Conservation (phyloP, 2,888 invertebrate genomes). For the Microplitis deprimator region DNA sequence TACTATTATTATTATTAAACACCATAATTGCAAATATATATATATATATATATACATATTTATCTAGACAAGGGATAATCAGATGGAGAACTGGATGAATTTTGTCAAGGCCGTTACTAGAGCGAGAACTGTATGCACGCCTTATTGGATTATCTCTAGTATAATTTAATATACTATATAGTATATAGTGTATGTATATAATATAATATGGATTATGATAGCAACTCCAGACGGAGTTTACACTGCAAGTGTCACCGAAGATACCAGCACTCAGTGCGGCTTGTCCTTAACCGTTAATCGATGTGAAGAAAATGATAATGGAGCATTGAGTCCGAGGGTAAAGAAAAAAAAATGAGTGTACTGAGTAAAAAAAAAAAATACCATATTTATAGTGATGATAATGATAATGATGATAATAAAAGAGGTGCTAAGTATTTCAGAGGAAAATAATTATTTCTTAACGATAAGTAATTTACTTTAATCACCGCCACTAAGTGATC, state of each 20-base stretch:
- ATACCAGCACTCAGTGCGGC: slow-evolving; percentile 18
- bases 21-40: background rate
- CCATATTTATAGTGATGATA: background rate
- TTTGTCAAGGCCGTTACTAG: slow-evolving; percentile 32
- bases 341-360: background rate
- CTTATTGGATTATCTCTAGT: slow-evolving; percentile 25
- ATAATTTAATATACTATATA: slow-evolving; percentile 12
- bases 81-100: slow-evolving; percentile 26
- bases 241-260: slow-evolving; percentile 14
- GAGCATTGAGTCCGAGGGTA: slow-evolving; percentile 12
- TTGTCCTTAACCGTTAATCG: slow-evolving; percentile 29
- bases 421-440: no score
- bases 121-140: slow-evolving; percentile 9
- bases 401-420: no score
- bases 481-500: no score
- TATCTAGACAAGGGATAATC: slow-evolving; percentile 6
- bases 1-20: background rate
- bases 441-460: no score
- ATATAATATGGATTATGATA: background rate
- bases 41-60: background rate
- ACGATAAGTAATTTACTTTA: no score
- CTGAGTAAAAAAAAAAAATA: slow-evolving; percentile 7
- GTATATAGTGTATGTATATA: background rate
- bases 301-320: slow-evolving; percentile 22
- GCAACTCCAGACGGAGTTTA: slow-evolving; percentile 33